Evolutionary conservation across 2,888 invertebrate genomes (phyloP).

Genomic region (Metopia argyrocephala): DNA sequence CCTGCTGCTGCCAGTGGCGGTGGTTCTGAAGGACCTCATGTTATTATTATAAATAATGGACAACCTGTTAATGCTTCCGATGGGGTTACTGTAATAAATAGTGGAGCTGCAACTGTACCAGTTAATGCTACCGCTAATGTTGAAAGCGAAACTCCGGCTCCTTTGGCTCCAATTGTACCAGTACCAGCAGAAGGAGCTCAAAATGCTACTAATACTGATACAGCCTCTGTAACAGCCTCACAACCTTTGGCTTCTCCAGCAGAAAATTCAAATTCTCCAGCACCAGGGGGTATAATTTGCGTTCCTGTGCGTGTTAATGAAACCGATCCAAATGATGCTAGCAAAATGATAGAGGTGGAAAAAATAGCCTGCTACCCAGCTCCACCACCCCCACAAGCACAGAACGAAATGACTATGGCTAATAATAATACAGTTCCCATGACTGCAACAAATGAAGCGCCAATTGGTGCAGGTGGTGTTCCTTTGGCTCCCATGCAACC

Average conservation of each 20-base stretch:
- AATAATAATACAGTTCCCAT: conserved; percentile 22
- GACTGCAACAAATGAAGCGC: conserved; percentile 21
- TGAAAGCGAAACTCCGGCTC: conserved; percentile 62
- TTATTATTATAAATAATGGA: conserved; percentile 77
- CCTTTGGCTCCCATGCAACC: conserved; percentile 69
- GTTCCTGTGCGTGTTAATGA: conserved; percentile 75
- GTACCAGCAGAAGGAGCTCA: conserved; percentile 60
- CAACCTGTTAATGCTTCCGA: conserved; percentile 72
- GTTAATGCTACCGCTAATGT: conserved; percentile 62
- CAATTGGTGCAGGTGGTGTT: conserved; percentile 64
- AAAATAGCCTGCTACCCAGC: conserved; percentile 77
- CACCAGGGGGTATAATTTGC: conserved; percentile 74
- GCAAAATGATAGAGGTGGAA: conserved; percentile 74
- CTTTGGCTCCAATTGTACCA: conserved; percentile 62
- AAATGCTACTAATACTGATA: conserved; percentile 65
- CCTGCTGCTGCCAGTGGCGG: conserved; percentile 68
- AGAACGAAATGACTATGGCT: conserved; percentile 64
- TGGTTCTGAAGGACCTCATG: conserved; percentile 68
- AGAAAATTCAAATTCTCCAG: conserved; percentile 58
- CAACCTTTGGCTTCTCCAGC: conserved; percentile 43
- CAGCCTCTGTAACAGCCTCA: conserved; percentile 57
- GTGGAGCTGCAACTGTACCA: conserved; percentile 64
- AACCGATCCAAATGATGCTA: conserved; percentile 76
- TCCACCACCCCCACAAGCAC: conserved; percentile 67
- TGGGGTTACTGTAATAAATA: conserved; percentile 67